Evolutionary conservation across 2,888 invertebrate species (phyloP).

Genomic region (Heteropelma amictum): DNA sequence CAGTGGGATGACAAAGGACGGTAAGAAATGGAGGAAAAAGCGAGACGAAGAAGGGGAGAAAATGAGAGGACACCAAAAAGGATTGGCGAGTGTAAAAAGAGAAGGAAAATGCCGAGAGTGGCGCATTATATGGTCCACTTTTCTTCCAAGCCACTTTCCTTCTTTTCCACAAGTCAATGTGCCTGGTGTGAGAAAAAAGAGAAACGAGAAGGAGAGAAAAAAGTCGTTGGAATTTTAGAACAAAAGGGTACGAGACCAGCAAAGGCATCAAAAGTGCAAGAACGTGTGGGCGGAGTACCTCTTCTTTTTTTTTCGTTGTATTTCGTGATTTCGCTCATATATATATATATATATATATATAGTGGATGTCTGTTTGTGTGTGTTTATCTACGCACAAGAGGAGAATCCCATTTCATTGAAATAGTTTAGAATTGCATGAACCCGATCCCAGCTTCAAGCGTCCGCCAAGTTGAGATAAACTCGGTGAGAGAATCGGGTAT

Average conservation of each 20-base stretch:
- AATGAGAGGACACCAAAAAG: neutral
- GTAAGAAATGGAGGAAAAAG: too few species aligned
- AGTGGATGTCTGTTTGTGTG: too few species aligned
- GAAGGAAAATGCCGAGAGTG: constrained; percentile 3
- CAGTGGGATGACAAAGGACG: too few species aligned
- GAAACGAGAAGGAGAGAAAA: constrained; percentile 44
- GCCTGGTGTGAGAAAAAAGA: neutral
- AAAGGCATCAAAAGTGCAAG: constrained; percentile 52
- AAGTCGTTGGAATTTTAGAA: constrained; percentile 72
- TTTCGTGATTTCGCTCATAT: constrained; percentile 29
- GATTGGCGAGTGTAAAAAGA: constrained; percentile 1
- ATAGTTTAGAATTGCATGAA: constrained; percentile 75
- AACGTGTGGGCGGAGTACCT: constrained; percentile 43
- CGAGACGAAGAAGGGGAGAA: neutral
- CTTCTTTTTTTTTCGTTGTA: constrained; percentile 29
- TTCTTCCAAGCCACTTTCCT: constrained; percentile 63
- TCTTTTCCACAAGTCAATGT: constrained; percentile 56
- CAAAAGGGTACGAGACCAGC: constrained; percentile 64
- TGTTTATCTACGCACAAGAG: constrained; percentile 37
- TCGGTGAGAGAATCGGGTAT: constrained; percentile 5
- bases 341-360: neutral
- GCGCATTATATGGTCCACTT: constrained; percentile 61
- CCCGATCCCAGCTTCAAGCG: constrained; percentile 44
- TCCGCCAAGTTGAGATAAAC: constrained; percentile 46
- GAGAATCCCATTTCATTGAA: constrained; percentile 73